These are phyloP conservation scores for Axis porcinus DNA, from an alignment of 2,113 vertebrate species.

Conservation along the genomic window DNA sequence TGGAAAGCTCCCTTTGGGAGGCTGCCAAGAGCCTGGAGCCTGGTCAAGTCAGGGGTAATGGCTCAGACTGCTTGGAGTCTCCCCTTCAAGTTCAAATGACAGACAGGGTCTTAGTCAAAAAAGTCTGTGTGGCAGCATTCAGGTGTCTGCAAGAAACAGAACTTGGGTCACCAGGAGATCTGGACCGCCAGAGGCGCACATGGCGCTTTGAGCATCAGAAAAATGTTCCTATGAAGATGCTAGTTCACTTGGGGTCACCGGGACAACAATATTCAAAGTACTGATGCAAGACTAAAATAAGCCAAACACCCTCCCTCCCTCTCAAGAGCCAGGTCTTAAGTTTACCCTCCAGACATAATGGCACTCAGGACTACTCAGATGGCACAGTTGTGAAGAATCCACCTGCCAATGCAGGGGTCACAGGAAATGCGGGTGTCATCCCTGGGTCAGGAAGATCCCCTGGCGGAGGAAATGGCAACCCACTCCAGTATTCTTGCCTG, in stretches of 20 bases:
- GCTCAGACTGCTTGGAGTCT: background rate
- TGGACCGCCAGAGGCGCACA: no score
- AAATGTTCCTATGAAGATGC: background rate
- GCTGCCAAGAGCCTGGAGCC: slow-evolving; percentile 4
- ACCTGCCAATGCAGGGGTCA: background rate
- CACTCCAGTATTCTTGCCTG: background rate
- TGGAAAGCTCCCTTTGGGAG: background rate
- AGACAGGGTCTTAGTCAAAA: background rate
- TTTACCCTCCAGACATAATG: background rate
- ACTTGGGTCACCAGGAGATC: background rate
- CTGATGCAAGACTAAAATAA: background rate
- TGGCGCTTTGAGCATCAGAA: background rate
- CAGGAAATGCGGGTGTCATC: background rate
- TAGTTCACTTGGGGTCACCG: background rate
- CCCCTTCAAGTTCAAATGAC: background rate
- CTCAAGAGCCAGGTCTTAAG: background rate
- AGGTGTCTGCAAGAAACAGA: background rate
- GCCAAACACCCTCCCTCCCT: background rate
- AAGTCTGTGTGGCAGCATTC: background rate
- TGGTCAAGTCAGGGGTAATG: background rate
- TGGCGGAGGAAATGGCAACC: background rate
- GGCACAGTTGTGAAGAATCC: background rate
- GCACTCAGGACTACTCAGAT: background rate
- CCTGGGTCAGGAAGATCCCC: background rate
- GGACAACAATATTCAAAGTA: background rate